These are phyloP conservation scores for Grantiella picta DNA, from an alignment of 2,113 vertebrate species.

Conservation along the genomic window DNA sequence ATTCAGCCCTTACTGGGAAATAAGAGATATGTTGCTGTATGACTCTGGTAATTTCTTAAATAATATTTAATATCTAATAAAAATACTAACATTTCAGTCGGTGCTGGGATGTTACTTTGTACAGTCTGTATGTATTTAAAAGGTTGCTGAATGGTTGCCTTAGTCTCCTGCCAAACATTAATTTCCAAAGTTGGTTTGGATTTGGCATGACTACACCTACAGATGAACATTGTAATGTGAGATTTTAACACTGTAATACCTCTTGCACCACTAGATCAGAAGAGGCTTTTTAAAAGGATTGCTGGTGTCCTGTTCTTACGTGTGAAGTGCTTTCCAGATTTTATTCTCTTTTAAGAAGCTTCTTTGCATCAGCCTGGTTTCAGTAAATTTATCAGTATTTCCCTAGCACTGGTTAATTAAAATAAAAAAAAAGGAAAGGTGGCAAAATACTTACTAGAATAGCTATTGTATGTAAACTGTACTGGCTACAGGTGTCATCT, in stretches of 20 bases:
- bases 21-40: not conserved
- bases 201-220: not conserved
- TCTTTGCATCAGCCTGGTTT: not conserved
- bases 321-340: not conserved
- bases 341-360: not conserved
- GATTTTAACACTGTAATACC: not conserved
- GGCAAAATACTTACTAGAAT: not conserved
- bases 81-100: not conserved
- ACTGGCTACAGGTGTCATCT: not conserved
- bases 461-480: not conserved
- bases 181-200: not conserved
- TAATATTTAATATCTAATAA: not conserved
- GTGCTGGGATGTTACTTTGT: not conserved
- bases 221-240: not conserved
- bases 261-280: not conserved
- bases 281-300: not conserved
- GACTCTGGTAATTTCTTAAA: not conserved
- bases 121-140: not conserved
- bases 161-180: not conserved
- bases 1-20: not conserved
- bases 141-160: not conserved
- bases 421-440: not conserved
- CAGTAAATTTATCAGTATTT: not conserved
- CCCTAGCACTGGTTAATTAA: not conserved
- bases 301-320: not conserved